Evolutionary conservation across 2,888 invertebrate species (phyloP).

Genomic region (Galerucella nymphaeae): DNA sequence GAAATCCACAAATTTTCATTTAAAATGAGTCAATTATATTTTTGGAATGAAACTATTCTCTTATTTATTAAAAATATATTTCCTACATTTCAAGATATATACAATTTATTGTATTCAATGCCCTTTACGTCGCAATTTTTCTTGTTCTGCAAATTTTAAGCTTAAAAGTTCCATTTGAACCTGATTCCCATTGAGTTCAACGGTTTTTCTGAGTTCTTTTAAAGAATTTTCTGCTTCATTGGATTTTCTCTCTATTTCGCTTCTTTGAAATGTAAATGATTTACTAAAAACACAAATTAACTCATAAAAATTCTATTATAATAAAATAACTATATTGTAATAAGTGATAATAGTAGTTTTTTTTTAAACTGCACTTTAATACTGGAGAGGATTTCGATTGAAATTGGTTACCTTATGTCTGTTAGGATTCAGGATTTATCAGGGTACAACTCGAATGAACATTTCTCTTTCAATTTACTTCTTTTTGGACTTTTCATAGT

Average conservation of each 20-base stretch:
- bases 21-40: too few relatives aligned
- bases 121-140: constrained; percentile 15
- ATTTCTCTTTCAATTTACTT: neutral
- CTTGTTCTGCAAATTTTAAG: constrained; percentile 30
- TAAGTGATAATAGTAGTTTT: too few relatives aligned
- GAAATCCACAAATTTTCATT: too few relatives aligned
- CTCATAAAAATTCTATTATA: too few relatives aligned
- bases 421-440: too few relatives aligned
- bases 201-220: constrained; percentile 68
- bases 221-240: constrained; percentile 67
- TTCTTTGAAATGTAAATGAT: constrained; percentile 67
- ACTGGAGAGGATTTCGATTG: too few relatives aligned
- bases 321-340: too few relatives aligned
- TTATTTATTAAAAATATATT: neutral
- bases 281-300: constrained; percentile 63
- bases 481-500: neutral
- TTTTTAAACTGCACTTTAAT: too few relatives aligned
- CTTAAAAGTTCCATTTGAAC: constrained; percentile 63
- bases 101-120: constrained; percentile 3
- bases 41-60: neutral
- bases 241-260: constrained; percentile 66
- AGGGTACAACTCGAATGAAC: neutral
- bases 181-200: constrained; percentile 69
- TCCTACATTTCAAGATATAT: neutral
- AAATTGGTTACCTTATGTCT: neutral